Conservation (phyloP, 2,888 invertebrate genomes). For the Nomada ruficornis region DNA sequence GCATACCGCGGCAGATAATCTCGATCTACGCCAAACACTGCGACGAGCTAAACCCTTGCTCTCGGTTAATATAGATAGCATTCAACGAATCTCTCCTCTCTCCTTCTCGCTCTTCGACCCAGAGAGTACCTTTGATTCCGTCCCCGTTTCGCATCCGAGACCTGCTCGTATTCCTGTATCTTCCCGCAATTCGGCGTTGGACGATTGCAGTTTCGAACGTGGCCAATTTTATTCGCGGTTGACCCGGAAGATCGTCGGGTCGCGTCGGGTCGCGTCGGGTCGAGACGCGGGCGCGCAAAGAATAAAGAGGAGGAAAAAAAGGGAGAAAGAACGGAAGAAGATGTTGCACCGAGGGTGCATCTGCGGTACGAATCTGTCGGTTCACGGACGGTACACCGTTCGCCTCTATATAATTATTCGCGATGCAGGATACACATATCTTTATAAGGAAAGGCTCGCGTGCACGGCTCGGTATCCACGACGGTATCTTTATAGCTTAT, state of each 20-base stretch:
- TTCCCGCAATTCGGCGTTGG: too few relatives aligned
- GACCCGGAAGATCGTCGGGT: background rate
- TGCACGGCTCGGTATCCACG: slow-evolving; percentile 72
- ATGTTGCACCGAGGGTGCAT: slow-evolving; percentile 63
- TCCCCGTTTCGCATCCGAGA: slow-evolving; percentile 39
- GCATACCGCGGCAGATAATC: slow-evolving; percentile 80
- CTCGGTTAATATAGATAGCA: slow-evolving; percentile 83
- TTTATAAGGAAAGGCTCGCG: slow-evolving; percentile 76
- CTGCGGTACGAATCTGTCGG: slow-evolving; percentile 75
- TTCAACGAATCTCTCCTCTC: slow-evolving; percentile 72
- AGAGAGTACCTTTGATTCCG: slow-evolving; percentile 29
- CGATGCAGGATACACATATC: slow-evolving; percentile 76
- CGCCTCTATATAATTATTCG: slow-evolving; percentile 78
- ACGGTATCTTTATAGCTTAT: slow-evolving; percentile 82
- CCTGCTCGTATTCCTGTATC: slow-evolving; percentile 15
- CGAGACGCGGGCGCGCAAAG: background rate
- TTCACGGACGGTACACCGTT: slow-evolving; percentile 70
- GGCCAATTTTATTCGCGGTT: background rate
- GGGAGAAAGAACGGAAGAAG: slow-evolving; percentile 31
- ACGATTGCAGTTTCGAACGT: too few relatives aligned
- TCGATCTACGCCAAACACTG: slow-evolving; percentile 83
- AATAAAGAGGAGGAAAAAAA: background rate
- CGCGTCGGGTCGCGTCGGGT: too few relatives aligned
- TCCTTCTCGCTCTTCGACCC: slow-evolving; percentile 17
- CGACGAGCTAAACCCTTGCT: slow-evolving; percentile 75